These are phyloP conservation scores for Tromatobia lineatoria DNA, from an alignment of 2,888 invertebrate species.

Conservation along the genomic window DNA sequence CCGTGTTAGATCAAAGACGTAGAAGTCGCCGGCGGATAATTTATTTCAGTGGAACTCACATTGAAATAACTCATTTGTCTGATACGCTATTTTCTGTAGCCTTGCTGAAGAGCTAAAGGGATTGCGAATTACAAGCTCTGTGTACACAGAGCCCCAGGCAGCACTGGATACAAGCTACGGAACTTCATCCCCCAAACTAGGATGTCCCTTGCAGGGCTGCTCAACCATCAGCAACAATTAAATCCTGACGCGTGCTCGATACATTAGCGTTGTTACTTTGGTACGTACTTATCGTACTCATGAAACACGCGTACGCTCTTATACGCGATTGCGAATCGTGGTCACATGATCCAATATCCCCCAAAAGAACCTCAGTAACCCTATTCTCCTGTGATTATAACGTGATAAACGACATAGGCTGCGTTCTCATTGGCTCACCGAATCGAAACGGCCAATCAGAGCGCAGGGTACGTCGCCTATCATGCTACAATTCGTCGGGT, in stretches of 20 bases:
- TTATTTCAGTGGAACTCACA: slow-evolving; percentile 49
- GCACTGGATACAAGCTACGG: slow-evolving; percentile 49
- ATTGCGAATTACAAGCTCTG: slow-evolving; percentile 52
- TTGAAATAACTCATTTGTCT: slow-evolving; percentile 53
- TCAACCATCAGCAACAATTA: slow-evolving; percentile 66
- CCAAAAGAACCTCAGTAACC: slow-evolving; percentile 54
- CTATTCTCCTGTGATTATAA: background rate
- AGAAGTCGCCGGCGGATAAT: background rate
- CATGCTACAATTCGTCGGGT: background rate
- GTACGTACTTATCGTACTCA: slow-evolving; percentile 9
- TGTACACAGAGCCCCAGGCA: slow-evolving; percentile 46
- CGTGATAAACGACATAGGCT: background rate
- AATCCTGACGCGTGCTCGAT: slow-evolving; percentile 54
- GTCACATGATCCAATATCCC: slow-evolving; percentile 76
- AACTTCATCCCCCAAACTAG: slow-evolving; percentile 34
- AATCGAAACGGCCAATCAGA: background rate
- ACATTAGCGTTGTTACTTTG: slow-evolving; percentile 46
- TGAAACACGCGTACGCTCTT: slow-evolving; percentile 65
- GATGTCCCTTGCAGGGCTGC: slow-evolving; percentile 51
- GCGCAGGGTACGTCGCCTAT: background rate
- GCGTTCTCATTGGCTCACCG: background rate
- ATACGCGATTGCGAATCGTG: slow-evolving; percentile 50
- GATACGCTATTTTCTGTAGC: background rate
- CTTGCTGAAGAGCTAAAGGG: background rate
- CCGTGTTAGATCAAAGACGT: no score